A percentile compares a stretch with the other conserved stretches of the same genome.
Conservation (phyloP, 2,888 invertebrate species). For the Mechanitis mazaeus region DNA sequence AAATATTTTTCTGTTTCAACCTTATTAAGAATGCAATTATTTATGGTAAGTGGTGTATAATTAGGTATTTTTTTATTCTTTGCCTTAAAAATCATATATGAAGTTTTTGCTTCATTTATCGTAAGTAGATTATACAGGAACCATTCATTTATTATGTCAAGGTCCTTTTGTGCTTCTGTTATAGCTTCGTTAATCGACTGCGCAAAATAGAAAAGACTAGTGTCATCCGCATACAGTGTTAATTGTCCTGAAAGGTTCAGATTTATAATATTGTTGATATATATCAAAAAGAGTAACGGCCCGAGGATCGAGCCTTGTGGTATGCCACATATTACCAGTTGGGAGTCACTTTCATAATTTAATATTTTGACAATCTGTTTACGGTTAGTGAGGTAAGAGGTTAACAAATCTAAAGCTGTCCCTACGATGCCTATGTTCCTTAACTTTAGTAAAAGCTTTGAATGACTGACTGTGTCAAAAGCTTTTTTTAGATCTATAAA, state of each 20-base stretch:
- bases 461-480: neutral
- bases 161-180: no score
- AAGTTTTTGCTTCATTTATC: no score
- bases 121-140: no score
- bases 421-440: no score
- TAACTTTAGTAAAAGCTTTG: neutral
- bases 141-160: no score
- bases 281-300: slow-evolving; percentile 2
- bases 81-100: no score
- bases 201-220: neutral
- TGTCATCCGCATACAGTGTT: slow-evolving; percentile 7
- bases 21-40: no score
- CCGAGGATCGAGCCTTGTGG: slow-evolving; percentile 6
- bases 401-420: no score
- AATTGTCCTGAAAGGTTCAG: neutral
- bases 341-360: neutral
- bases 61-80: no score
- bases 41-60: no score
- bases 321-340: slow-evolving; percentile 1
- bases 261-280: slow-evolving; percentile 4
- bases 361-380: neutral
- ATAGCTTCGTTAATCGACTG: neutral
- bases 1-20: no score
- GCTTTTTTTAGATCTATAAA: neutral
- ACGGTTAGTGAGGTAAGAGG: no score